Conservation (phyloP, 2,797 vertebrate genomes). For the Schizothorax lantsangensis region DNA sequence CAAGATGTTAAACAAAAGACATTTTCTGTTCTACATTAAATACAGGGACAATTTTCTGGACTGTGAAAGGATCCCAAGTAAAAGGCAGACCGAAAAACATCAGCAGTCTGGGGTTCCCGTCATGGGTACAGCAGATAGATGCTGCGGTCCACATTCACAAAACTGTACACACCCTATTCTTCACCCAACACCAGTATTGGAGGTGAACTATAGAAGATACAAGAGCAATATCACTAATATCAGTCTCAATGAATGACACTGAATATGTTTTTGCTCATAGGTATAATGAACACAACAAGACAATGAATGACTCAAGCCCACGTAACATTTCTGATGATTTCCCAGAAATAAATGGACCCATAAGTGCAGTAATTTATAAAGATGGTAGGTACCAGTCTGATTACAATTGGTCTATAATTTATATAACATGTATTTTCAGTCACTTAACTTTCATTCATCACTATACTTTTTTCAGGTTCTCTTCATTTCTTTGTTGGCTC, state of each 20-base stretch:
- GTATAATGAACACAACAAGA: conserved; percentile 76
- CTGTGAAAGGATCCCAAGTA: conserved; percentile 73
- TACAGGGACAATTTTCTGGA: conserved; percentile 79
- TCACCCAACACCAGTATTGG: conserved; percentile 80
- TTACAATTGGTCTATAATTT: conserved; percentile 3
- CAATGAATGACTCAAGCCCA: conserved; percentile 76
- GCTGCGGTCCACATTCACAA: conserved; percentile 77
- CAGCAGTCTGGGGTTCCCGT: conserved; percentile 76
- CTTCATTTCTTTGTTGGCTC: conserved; percentile 80
- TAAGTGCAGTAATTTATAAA: conserved; percentile 77
- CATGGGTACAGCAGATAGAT: conserved; percentile 76
- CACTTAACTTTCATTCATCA: neutral
- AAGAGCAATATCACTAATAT: neutral
- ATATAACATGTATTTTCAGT: neutral
- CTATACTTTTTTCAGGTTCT: conserved; percentile 67
- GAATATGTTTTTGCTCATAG: conserved; percentile 62
- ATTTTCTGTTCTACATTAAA: neutral
- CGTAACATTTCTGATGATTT: conserved; percentile 77
- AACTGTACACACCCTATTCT: conserved; percentile 80
- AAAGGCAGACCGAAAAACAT: conserved; percentile 74
- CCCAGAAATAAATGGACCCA: conserved; percentile 73
- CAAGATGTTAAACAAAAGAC: neutral
- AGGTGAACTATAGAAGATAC: conserved; percentile 68
- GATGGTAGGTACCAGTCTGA: conserved; percentile 66
- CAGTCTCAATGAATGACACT: conserved; percentile 41